Percentiles rank a stretch among this genome's conserved stretches.
phyloP scores from a whole-genome alignment of 92 coral and sea anemone species.

The Heteractis magnifica region DNA sequence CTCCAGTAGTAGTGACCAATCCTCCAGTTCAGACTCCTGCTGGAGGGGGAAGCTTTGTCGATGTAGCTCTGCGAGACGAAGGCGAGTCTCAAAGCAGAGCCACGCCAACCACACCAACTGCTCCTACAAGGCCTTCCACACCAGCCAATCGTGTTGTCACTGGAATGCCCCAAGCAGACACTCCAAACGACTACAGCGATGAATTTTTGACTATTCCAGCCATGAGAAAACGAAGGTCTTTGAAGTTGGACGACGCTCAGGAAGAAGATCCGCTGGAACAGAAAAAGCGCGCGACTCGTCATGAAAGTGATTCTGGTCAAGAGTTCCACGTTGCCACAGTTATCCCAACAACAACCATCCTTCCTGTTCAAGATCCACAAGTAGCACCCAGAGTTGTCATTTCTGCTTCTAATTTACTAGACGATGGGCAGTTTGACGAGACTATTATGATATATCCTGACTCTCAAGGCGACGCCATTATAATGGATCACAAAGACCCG shows the following conservation, averaged over 20 bases:
- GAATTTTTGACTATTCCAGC: conserved; percentile 18
- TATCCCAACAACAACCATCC: neutral
- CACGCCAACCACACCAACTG: neutral
- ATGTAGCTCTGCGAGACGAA: neutral
- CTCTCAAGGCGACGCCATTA: neutral
- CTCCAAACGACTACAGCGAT: neutral
- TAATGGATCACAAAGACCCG: neutral
- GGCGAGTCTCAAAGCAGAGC: neutral
- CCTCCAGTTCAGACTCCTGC: neutral
- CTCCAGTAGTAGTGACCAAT: neutral
- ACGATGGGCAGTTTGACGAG: conserved; percentile 33
- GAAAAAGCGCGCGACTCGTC: neutral
- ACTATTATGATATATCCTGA: conserved; percentile 15
- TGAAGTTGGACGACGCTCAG: neutral
- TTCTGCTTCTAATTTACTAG: neutral
- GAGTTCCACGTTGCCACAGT: neutral
- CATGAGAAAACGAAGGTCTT: conserved; percentile 22
- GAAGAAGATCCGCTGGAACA: neutral
- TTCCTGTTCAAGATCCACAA: neutral
- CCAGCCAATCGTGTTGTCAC: neutral
- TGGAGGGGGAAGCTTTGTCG: neutral
- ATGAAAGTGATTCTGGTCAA: neutral
- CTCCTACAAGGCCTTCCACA: neutral
- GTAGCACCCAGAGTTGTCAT: neutral
- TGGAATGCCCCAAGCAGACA: neutral